Evolutionary conservation across 37 sponge, comb jelly and placozoan species (phyloP).

Genomic region (Trichoplax adhaerens): DNA sequence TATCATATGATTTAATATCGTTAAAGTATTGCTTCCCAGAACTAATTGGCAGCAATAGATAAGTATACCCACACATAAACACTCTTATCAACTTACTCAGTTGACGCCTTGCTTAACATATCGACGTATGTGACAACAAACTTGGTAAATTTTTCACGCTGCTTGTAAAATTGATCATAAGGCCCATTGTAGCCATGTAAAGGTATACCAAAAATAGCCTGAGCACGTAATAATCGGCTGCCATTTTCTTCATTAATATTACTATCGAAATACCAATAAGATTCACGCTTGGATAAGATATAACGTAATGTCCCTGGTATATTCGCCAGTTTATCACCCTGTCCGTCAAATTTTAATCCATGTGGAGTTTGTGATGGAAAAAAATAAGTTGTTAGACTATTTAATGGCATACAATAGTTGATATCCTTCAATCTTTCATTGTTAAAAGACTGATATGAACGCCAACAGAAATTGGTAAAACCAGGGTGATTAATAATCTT

Average conservation of each 20-base stretch:
- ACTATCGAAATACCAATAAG: conserved; percentile 31
- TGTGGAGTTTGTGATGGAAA: conserved; percentile 13
- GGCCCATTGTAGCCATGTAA: conserved; percentile 11
- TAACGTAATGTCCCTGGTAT: no score
- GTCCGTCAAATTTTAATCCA: not conserved
- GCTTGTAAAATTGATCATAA: conserved; percentile 2
- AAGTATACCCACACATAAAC: not conserved
- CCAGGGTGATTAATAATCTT: conserved; percentile 8
- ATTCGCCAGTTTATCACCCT: not conserved
- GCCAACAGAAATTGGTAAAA: conserved; percentile 23
- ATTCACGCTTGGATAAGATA: no score
- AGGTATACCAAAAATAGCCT: conserved; percentile 28
- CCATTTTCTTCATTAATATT: not conserved
- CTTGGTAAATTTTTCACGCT: conserved; percentile 15
- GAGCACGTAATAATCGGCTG: conserved; percentile 22
- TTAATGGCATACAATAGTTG: conserved; percentile 28
- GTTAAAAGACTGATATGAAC: no score
- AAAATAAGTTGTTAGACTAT: conserved; percentile 41
- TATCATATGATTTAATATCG: no score
- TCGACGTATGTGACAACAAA: conserved; percentile 23
- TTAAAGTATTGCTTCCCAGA: no score
- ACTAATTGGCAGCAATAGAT: not conserved
- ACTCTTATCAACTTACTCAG: conserved; percentile 15
- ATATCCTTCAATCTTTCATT: not conserved
- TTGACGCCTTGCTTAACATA: conserved; percentile 16